Conservation (phyloP, 2,888 invertebrate genomes). For the Eupithecia tripunctaria region DNA sequence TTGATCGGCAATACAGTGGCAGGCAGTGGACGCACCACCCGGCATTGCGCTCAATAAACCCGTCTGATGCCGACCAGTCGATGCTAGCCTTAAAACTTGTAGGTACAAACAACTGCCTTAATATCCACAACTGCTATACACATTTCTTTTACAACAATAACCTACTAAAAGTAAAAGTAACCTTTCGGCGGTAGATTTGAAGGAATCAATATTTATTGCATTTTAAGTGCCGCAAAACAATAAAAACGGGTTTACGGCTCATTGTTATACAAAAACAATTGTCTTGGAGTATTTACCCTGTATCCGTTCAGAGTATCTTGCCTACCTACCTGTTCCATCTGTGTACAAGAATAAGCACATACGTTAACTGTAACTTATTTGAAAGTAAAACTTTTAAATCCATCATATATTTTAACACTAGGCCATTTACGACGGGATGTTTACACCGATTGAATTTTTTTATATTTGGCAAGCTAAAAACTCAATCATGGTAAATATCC, state of each 20-base stretch:
- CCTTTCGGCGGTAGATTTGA: conserved; percentile 36
- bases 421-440: no score
- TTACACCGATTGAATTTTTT: no score
- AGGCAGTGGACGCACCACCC: no score
- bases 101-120: background rate
- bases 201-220: conserved; percentile 39
- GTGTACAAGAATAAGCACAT: background rate
- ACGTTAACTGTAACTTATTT: background rate
- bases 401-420: no score
- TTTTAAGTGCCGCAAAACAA: conserved; percentile 42
- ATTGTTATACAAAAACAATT: conserved; percentile 41
- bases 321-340: background rate
- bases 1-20: no score
- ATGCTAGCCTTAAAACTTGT: background rate
- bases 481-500: no score
- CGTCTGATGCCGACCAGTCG: no score
- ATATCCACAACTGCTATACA: background rate
- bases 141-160: conserved; percentile 17
- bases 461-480: no score
- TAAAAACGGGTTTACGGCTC: conserved; percentile 38
- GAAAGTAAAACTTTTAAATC: no score
- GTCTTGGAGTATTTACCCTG: conserved; percentile 21
- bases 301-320: background rate
- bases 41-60: no score
- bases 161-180: conserved; percentile 16